Evolutionary conservation across 2,888 invertebrate species (phyloP).

Genomic region (Lochmaea crataegi): DNA sequence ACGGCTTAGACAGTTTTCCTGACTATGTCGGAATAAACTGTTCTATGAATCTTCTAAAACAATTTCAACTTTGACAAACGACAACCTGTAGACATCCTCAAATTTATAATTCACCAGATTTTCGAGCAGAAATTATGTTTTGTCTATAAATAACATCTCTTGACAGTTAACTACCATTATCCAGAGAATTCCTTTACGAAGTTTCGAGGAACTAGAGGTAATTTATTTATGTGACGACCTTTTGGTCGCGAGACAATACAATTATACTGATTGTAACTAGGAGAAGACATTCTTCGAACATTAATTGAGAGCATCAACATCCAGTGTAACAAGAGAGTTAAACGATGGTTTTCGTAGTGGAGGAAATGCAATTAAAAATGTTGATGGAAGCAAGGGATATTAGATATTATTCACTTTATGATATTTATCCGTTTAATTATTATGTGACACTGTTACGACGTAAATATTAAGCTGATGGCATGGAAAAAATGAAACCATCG

Average conservation of each 20-base stretch:
- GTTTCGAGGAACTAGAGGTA: neutral
- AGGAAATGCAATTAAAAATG: neutral
- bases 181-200: neutral
- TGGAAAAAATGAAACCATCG: too few relatives aligned
- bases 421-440: too few relatives aligned
- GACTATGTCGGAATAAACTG: too few relatives aligned
- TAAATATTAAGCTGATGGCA: too few relatives aligned
- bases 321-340: neutral
- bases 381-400: neutral
- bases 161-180: conserved; percentile 8
- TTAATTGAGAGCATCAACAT: neutral
- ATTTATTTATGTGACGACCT: conserved; percentile 6
- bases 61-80: neutral
- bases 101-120: neutral
- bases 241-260: conserved; percentile 1
- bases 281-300: neutral
- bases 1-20: too few relatives aligned
- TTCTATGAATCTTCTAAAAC: neutral
- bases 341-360: too few relatives aligned
- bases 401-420: too few relatives aligned
- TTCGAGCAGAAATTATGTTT: neutral
- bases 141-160: neutral
- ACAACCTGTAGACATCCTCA: neutral
- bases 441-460: too few relatives aligned
- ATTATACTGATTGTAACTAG: neutral